phyloP scores from a whole-genome alignment of 2,888 invertebrate genomes.

The Ischnura elegans region DNA sequence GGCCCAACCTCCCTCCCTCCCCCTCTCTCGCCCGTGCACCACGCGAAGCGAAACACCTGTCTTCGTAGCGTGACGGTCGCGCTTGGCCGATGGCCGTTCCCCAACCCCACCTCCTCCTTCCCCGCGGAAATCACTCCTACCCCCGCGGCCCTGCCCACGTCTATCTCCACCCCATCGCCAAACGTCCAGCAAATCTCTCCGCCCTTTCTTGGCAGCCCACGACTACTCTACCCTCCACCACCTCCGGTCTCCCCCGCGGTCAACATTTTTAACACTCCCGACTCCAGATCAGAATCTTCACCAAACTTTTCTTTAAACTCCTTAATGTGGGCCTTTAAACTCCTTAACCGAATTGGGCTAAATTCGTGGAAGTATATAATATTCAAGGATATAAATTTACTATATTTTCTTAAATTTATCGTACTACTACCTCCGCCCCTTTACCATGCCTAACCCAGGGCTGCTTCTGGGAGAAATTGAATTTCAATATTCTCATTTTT shows the following conservation, averaged over 20 bases:
- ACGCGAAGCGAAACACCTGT: slow-evolving; percentile 54
- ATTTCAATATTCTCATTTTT: too few relatives aligned
- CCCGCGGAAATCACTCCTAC: neutral
- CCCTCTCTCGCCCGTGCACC: slow-evolving; percentile 12
- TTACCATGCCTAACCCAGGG: too few relatives aligned
- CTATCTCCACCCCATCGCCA: neutral
- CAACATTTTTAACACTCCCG: neutral
- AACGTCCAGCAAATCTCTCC: neutral
- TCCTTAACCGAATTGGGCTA: too few relatives aligned
- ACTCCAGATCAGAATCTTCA: neutral
- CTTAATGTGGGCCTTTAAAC: too few relatives aligned
- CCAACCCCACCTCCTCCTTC: neutral
- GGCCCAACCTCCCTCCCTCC: neutral
- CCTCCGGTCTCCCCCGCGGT: neutral
- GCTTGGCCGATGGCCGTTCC: slow-evolving; percentile 47
- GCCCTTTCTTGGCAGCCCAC: neutral
- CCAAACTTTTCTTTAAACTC: too few relatives aligned
- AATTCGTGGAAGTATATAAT: too few relatives aligned
- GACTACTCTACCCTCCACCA: neutral
- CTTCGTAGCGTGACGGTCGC: slow-evolving; percentile 51
- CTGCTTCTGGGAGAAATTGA: too few relatives aligned
- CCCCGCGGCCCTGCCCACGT: neutral
- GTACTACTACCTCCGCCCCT: too few relatives aligned
- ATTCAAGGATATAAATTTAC: too few relatives aligned
- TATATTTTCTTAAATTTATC: too few relatives aligned